Conservation (phyloP, 2,113 vertebrate genomes). For the Naja naja region DNA sequence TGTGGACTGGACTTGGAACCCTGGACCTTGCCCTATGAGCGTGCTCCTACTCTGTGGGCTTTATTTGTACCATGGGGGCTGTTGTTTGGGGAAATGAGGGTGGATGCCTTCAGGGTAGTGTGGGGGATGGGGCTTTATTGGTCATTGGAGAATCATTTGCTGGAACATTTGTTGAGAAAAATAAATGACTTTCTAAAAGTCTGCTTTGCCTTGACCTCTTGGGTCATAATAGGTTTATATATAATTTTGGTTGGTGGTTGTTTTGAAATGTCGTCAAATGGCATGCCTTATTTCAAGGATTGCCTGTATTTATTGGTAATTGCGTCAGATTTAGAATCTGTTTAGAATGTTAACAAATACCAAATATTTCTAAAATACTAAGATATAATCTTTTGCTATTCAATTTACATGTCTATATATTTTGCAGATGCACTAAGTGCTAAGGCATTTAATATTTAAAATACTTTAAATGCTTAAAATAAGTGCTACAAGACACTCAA, state of each 20-base stretch:
- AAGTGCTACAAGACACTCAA: not conserved
- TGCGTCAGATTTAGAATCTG: slow-evolving; percentile 17
- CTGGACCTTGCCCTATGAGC: not conserved
- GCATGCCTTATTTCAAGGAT: not conserved
- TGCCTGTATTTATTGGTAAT: not conserved
- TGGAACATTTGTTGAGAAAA: not conserved
- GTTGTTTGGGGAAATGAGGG: not conserved
- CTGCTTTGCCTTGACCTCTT: not conserved
- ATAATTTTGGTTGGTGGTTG: not conserved
- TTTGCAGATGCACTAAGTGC: slow-evolving; percentile 27
- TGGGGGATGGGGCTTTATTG: not conserved
- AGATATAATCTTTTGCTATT: slow-evolving; percentile 7
- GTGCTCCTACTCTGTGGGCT: not conserved
- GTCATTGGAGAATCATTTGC: not conserved
- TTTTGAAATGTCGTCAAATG: not conserved
- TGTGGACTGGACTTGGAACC: not conserved
- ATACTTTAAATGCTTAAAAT: slow-evolving; percentile 13
- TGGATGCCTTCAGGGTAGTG: not conserved
- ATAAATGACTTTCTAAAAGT: not conserved
- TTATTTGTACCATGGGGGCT: not conserved
- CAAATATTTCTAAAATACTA: slow-evolving; percentile 39
- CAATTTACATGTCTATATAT: not conserved
- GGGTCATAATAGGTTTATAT: not conserved
- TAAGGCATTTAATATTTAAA: slow-evolving; percentile 25
- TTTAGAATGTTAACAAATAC: slow-evolving; percentile 34